Conservation (phyloP, 1,140 invertebrate species). For the Eriocheir sinensis region DNA sequence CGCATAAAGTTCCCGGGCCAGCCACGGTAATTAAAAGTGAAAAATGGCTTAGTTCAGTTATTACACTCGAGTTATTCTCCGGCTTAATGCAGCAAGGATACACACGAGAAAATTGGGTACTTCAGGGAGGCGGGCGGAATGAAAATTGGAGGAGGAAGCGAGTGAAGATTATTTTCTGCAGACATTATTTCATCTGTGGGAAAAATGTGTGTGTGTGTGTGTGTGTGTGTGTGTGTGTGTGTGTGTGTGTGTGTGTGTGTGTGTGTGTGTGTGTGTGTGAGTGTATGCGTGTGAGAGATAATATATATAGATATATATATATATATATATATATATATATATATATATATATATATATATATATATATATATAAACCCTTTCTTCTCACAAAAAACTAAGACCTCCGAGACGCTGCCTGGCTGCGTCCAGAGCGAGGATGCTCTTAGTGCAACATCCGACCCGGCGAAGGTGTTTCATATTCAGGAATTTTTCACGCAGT, state of each 20-base stretch:
- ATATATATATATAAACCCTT: too few species aligned
- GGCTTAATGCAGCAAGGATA: background rate
- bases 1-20: background rate
- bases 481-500: background rate
- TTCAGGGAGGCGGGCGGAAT: background rate
- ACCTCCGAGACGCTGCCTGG: background rate
- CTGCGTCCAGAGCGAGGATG: background rate
- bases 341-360: too few species aligned
- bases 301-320: too few species aligned
- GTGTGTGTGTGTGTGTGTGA: too few species aligned
- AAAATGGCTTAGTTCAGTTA: background rate
- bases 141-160: background rate
- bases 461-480: background rate
- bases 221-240: too few species aligned
- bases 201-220: too few species aligned
- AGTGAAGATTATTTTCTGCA: background rate
- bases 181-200: background rate
- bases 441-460: background rate
- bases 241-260: too few species aligned
- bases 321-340: too few species aligned
- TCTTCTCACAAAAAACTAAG: background rate
- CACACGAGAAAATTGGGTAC: background rate
- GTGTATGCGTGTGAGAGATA: too few species aligned
- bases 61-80: background rate
- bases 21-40: background rate